A percentile compares a stretch with the other conserved stretches of the same genome.
These are phyloP conservation scores for Macrostomum lignano DNA, from an alignment of 1,140 invertebrate genomes.

Conservation along the genomic window DNA sequence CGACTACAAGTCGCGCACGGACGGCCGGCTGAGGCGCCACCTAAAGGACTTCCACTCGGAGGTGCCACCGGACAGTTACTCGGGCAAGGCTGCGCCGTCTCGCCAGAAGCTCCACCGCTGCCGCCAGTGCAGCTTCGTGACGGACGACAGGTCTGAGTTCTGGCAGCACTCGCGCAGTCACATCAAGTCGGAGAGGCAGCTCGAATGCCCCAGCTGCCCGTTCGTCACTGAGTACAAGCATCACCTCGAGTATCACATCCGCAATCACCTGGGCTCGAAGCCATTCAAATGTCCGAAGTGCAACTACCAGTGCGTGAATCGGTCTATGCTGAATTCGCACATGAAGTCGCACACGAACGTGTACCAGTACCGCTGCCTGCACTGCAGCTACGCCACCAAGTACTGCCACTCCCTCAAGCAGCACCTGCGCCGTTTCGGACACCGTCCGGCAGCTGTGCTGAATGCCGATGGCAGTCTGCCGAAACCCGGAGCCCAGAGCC, in stretches of 20 bases:
- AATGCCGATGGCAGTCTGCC: slow-evolving; percentile 20
- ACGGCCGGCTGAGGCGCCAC: slow-evolving; percentile 33
- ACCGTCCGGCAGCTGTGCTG: slow-evolving; percentile 33
- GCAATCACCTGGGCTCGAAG: slow-evolving; percentile 76
- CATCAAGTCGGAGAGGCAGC: slow-evolving; percentile 64
- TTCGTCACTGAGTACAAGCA: slow-evolving; percentile 98
- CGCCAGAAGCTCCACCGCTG: slow-evolving; percentile 49
- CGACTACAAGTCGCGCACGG: slow-evolving; percentile 33
- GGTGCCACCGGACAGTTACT: slow-evolving; percentile 43
- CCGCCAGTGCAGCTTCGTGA: slow-evolving; percentile 57
- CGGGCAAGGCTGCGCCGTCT: slow-evolving; percentile 36
- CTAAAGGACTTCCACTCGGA: slow-evolving; percentile 31
- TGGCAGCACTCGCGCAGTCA: slow-evolving; percentile 63
- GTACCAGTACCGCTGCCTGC: slow-evolving; percentile 72
- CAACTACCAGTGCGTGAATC: slow-evolving; percentile 55
- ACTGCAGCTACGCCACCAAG: slow-evolving; percentile 88
- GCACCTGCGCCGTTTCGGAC: slow-evolving; percentile 63
- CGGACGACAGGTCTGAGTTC: slow-evolving; percentile 55
- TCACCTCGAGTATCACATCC: slow-evolving; percentile 78
- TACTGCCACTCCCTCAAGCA: slow-evolving; percentile 88
- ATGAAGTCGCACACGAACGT: slow-evolving; percentile 85
- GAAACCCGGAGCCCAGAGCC: no score
- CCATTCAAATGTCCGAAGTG: slow-evolving; percentile 67
- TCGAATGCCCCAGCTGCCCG: slow-evolving; percentile 62
- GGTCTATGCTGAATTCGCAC: slow-evolving; percentile 95